Evolutionary conservation across 2,797 vertebrate species (phyloP).

Genomic region (Megalops cyprinoides): DNA sequence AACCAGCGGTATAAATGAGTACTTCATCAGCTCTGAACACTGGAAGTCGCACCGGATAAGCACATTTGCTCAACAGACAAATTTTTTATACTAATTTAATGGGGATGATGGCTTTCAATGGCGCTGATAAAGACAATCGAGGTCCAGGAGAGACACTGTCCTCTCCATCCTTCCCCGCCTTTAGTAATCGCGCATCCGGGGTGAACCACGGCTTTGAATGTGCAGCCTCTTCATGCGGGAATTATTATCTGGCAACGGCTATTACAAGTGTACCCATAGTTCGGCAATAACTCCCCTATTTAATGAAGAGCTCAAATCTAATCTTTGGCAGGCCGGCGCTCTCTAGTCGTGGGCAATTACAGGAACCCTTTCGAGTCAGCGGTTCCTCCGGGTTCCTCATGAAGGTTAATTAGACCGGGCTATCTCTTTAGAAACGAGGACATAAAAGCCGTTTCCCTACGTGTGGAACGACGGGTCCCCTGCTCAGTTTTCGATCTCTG

Average conservation of each 20-base stretch:
- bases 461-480: background rate
- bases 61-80: background rate
- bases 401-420: slow-evolving; percentile 17
- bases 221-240: background rate
- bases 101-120: background rate
- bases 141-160: background rate
- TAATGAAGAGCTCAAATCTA: slow-evolving; percentile 22
- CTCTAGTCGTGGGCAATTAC: slow-evolving; percentile 17
- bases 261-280: background rate
- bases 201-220: background rate
- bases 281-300: background rate
- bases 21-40: background rate
- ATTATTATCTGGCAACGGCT: background rate
- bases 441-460: background rate
- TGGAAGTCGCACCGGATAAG: background rate
- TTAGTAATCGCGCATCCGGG: background rate
- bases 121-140: background rate
- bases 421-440: slow-evolving; percentile 17
- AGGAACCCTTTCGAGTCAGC: slow-evolving; percentile 2
- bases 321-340: slow-evolving; percentile 13
- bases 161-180: background rate
- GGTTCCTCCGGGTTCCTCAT: background rate
- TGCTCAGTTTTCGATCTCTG: background rate
- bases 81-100: background rate
- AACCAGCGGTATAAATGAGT: background rate